Evolutionary conservation across 1,140 invertebrate genomes (phyloP), one percentile per base, ranked within the genome.

Genomic region (Drosophila elegans): DNA sequence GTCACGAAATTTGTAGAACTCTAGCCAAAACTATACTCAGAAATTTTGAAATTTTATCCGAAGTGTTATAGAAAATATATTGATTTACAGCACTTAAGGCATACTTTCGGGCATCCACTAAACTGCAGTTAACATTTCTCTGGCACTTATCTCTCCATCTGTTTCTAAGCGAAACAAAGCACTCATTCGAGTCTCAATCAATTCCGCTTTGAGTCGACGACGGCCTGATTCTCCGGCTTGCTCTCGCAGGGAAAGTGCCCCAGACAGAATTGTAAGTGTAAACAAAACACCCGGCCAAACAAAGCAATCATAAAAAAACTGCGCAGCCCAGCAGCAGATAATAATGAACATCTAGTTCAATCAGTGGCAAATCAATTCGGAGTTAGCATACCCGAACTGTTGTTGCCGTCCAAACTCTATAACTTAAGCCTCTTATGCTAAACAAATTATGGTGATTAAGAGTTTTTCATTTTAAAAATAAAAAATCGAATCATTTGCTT

Each of bases 341-440:
- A 21, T 21, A 21, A 21, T 21, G 16, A 21, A 62, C 44, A 66
- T 66, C 44, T 64, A 67, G 63, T 63, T 49, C 59, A 64, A 67
- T 63, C 57, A 48, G 63, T 51, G 44, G 57, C 63, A 16, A 67
- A 63, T 63, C 63, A 67, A 42, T 45, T 48, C 34, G 34, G 13
- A 34, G 16, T 21, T 21, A 21, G 16, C 16, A 21, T 63, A 67
- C 63, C 59, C 59, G 57, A 67, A 64, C 16, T 16, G 41, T 44
- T 44, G 10, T 44, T 16, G 4, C 13, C 16, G 13, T 44, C 42
- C 9, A 13, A 32, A 27, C 4, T 29, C 13, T 16, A 7, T 6
- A 12, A 21, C 42, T 12, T 1, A 25, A 25, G 11, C 13, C 9
- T n/a, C 16, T 34, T 21, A 25, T 6, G 11, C 12, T 3, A 25